Percentiles rank a stretch among this genome's conserved stretches.
These are phyloP conservation scores for Prosopocoilus inquinatus DNA, from an alignment of 2,888 invertebrate genomes.

Conservation along the genomic window DNA sequence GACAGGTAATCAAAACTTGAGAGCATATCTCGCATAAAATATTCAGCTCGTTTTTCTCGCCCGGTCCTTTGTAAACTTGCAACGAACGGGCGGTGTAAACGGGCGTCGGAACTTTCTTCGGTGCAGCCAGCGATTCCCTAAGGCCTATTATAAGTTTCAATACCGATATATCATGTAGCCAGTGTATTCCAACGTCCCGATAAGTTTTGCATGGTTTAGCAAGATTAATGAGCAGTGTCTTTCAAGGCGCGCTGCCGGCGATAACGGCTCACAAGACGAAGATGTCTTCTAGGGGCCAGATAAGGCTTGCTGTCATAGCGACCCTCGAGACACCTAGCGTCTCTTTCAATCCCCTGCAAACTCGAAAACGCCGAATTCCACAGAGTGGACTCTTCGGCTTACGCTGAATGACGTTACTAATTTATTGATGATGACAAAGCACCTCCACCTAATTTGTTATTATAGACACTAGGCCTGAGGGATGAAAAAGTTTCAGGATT, in stretches of 20 bases:
- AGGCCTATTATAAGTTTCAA: constrained; percentile 50
- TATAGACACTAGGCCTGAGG: no score
- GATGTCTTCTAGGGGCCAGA: constrained; percentile 35
- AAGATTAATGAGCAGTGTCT: constrained; percentile 51
- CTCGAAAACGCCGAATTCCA: neutral
- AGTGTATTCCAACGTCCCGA: constrained; percentile 42
- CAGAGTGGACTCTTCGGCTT: neutral
- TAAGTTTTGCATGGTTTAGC: constrained; percentile 52
- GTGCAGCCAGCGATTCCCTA: constrained; percentile 39
- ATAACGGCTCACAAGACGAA: constrained; percentile 33
- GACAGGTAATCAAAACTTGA: constrained; percentile 47
- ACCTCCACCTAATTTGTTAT: neutral
- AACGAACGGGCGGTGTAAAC: constrained; percentile 36
- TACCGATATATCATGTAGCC: constrained; percentile 50
- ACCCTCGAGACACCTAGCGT: constrained; percentile 21
- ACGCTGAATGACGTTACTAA: neutral
- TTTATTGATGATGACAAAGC: neutral
- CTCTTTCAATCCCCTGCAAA: constrained; percentile 5
- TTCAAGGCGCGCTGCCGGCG: constrained; percentile 37
- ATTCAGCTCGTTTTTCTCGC: constrained; percentile 40
- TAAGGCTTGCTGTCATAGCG: constrained; percentile 27
- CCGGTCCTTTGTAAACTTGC: constrained; percentile 40
- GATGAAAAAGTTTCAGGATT: no score
- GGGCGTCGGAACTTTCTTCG: constrained; percentile 33
- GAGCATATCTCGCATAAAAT: constrained; percentile 38